These are phyloP conservation scores for Drosophila nigromelanica DNA, from an alignment of 1,140 invertebrate species.

Conservation along the genomic window DNA sequence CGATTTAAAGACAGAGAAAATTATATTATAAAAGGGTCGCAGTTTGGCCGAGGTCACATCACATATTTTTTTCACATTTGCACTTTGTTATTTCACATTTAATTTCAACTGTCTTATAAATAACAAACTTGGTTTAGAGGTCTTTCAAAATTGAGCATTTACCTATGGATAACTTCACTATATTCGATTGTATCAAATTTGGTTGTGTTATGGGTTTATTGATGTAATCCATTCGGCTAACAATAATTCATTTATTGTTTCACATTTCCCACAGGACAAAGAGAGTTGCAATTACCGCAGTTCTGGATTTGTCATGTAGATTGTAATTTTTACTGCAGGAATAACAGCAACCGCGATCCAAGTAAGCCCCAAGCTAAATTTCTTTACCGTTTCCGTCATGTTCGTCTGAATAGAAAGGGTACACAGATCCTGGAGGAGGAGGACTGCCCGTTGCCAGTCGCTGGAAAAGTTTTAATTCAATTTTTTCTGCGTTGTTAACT, in stretches of 20 bases:
- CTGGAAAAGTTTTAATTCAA: slow-evolving; percentile 78
- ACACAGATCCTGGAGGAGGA: slow-evolving; percentile 25
- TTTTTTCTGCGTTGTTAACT: slow-evolving; percentile 83
- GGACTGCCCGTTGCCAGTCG: too few species aligned
- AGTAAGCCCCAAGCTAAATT: slow-evolving; percentile 14
- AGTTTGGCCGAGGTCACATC: background rate
- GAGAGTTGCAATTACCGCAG: slow-evolving; percentile 80
- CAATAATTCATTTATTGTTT: slow-evolving; percentile 84
- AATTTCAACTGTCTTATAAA: slow-evolving; percentile 43
- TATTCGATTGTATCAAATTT: slow-evolving; percentile 46
- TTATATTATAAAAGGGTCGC: slow-evolving; percentile 33
- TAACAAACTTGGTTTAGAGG: slow-evolving; percentile 41
- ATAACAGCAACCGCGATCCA: slow-evolving; percentile 53
- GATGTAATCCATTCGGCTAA: slow-evolving; percentile 69
- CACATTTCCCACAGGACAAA: slow-evolving; percentile 80
- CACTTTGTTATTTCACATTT: slow-evolving; percentile 43
- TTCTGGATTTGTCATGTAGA: slow-evolving; percentile 74
- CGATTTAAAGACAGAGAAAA: slow-evolving; percentile 37
- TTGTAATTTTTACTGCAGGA: slow-evolving; percentile 82
- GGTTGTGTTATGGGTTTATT: slow-evolving; percentile 53
- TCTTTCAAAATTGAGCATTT: background rate
- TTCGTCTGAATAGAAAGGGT: slow-evolving; percentile 44
- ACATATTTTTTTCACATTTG: slow-evolving; percentile 38
- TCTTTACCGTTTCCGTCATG: background rate
- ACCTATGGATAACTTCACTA: slow-evolving; percentile 21